Base-by-base conservation (phyloP, 2,888 invertebrate species). In the Rhabditophanes sp. region DNA sequence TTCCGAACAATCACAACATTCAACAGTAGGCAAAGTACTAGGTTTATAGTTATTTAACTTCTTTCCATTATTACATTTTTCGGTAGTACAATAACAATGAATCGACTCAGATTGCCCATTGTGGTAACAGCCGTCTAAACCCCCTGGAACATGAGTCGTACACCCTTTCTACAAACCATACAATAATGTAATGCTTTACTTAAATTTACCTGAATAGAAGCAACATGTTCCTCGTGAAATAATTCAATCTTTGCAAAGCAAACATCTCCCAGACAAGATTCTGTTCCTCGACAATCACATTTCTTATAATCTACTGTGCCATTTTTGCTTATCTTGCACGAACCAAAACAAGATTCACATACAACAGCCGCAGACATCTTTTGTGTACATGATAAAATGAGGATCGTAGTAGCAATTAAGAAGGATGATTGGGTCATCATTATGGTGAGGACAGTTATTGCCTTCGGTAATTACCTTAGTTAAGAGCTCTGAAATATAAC, bases 1-100 rank as follows among this genome's bases (percentile, higher is more conserved):
- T 36, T 56, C 53, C n/a, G 50, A 48, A 40, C 61, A 62, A 25
- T 48, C 48, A 39, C 62, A 62, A 33, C 62, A 62, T 30, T 62
- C 56, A 16, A 62, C 43, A 16, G 46, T 43, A 21, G 61, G 61
- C 33, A 61, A 44, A 6, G 47, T 44, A 15, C 45, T 33, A n/a
- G 59, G 53, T 25, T 42, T 35, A 42, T 50, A 61, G 42, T 46
- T 47, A 39, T 52, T 45, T 42, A 62, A 27, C 53, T 4, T 15
- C 23, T 27, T 21, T 38, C 15, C 14, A 15, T 27, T 8, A 15
- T 26, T 9, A 25, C 9, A 16, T 31, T 33, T 11, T 3, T 39
- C 21, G 26, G 3, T 12, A 4, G 41, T 40, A 27, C 62, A 62
- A 32, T 52, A 62, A 36, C 62, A 62, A 34, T 62, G 56, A 14